Evolutionary conservation across 2,888 invertebrate species (phyloP), one percentile per base, ranked within the genome.

Genomic region (Matsumyia berberina): DNA sequence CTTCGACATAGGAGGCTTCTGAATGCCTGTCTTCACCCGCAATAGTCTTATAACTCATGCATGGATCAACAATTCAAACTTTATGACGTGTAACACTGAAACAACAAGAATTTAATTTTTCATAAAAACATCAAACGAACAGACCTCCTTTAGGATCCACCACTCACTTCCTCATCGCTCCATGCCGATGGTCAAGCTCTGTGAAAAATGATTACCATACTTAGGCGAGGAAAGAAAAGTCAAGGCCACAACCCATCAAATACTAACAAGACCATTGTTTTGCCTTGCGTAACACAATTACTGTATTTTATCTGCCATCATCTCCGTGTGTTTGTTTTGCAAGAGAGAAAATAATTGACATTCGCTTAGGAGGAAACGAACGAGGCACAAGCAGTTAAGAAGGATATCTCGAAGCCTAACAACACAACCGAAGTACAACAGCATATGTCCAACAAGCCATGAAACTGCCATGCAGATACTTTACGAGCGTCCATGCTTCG

Each of bases 191-290:
- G 19, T 55, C 19, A 8, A 55, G 19, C 33, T n/a, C n/a, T 49
- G n/a, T 33, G n/a, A 44, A 73, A 53, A 51, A 53, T 62, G 35
- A 77, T 66, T 57, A 67, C 73, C 66, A 42, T 58, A 60, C 64
- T 64, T n/a, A 33, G 46, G 17, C 24, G 15, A 35, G 31, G 33
- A 19, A 58, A 53, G 42, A 49, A 69, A 67, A 72, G 55, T 82
- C 86, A 86, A 86, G 82, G 82, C 78, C 78, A 60, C 42, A 86
- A 46, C 70, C 82, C 64, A 86, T 80, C 80, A 74, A 74, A 44
- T 81, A 77, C 77, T 86, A 79, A 83, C 82, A 86, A 86, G 86
- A 82, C 86, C 82, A 83, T 86, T 86, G 82, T 86, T 86, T 78
- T 42, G 66, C 44, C 64, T 70, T 70, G 85, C 79, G 70, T 80